Evolutionary conservation across 2,113 vertebrate species (phyloP).

Genomic region (Bos javanicus): DNA sequence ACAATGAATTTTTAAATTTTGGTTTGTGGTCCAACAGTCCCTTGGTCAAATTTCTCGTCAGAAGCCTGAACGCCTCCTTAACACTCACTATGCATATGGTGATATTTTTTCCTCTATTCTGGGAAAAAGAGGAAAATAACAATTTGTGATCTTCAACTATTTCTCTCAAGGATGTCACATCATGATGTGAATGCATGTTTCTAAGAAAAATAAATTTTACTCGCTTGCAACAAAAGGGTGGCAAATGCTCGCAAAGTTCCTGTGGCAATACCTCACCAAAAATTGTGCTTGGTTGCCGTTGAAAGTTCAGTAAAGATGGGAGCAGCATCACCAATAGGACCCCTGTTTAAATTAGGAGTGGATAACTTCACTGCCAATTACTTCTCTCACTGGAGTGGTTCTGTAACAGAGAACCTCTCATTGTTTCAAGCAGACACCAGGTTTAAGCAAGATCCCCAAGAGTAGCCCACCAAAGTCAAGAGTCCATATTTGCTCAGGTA

Average conservation of each 20-base stretch:
- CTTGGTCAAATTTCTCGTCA: constrained; percentile 5
- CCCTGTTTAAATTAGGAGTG: not conserved
- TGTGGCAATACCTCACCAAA: not conserved
- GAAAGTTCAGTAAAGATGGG: not conserved
- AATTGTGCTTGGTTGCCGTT: not conserved
- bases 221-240: not conserved
- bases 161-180: not conserved
- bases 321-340: not conserved
- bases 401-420: not conserved
- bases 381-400: not conserved
- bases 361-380: not conserved
- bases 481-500: not conserved
- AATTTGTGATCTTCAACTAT: not conserved
- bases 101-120: not conserved
- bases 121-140: not conserved
- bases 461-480: not conserved
- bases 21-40: not conserved
- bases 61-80: not conserved
- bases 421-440: not conserved
- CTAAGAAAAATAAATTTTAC: constrained; percentile 6
- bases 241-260: not conserved
- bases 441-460: not conserved
- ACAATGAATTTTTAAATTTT: not conserved
- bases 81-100: not conserved
- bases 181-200: not conserved